phyloP scores from a whole-genome alignment of 1,140 invertebrate genomes.

The Brachionus sp. region DNA sequence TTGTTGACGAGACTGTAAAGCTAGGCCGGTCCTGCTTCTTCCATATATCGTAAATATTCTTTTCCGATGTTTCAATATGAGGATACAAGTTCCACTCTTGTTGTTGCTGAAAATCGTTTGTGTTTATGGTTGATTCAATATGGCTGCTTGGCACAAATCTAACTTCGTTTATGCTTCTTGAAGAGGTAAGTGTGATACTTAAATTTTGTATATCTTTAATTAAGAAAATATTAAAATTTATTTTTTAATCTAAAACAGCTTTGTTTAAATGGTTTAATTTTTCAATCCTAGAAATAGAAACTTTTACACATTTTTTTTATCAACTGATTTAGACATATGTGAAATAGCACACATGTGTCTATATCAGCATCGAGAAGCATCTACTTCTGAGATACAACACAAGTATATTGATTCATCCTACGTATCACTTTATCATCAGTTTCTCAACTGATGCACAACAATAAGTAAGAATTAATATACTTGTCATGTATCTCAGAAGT shows the following conservation, averaged over 20 bases:
- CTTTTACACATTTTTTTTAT: no score
- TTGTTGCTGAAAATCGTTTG: slow-evolving; percentile 45
- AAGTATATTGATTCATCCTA: no score
- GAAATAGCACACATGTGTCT: no score
- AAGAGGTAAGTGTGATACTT: slow-evolving; percentile 42
- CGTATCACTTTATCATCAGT: no score
- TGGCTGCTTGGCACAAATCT: slow-evolving; percentile 10
- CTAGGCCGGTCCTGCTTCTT: slow-evolving; percentile 11
- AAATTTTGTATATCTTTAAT: slow-evolving; percentile 42
- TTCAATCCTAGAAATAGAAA: neutral
- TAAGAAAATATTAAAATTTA: no score
- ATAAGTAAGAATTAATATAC: no score
- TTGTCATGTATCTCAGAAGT: no score
- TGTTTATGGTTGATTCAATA: slow-evolving; percentile 27
- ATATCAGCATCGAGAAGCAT: no score
- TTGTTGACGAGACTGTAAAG: slow-evolving; percentile 43
- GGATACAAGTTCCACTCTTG: slow-evolving; percentile 46
- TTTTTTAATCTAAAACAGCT: no score
- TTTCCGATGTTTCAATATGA: slow-evolving; percentile 43
- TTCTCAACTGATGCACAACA: no score
- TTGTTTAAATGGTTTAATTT: neutral
- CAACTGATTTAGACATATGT: no score
- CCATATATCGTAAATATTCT: slow-evolving; percentile 42
- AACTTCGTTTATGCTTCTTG: slow-evolving; percentile 31
- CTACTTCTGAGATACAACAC: no score